Percentiles rank a stretch among this genome's conserved stretches.
Evolutionary conservation across 1,140 invertebrate species (phyloP).

Genomic region (Riptortus pedestris): DNA sequence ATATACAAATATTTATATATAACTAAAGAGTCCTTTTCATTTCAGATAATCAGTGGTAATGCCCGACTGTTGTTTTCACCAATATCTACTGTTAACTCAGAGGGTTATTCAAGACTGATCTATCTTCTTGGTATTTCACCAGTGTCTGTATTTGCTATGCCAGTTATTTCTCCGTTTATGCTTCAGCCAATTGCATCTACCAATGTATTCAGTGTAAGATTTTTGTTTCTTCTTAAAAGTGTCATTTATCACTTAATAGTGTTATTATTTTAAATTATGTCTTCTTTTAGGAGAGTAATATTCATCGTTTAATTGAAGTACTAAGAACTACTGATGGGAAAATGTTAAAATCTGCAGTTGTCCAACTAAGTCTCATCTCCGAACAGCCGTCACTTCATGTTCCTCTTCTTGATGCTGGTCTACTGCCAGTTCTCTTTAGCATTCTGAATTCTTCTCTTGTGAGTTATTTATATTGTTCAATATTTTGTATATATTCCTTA

Average conservation of each 20-base stretch:
- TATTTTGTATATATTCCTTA: too few relatives aligned
- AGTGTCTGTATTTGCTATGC: background rate
- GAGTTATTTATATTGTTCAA: background rate
- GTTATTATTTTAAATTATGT: background rate
- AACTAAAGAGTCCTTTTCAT: too few relatives aligned
- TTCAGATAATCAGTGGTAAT: too few relatives aligned
- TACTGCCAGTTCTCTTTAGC: conserved; percentile 39
- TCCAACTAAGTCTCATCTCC: conserved; percentile 48
- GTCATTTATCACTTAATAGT: background rate
- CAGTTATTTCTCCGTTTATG: background rate
- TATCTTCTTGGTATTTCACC: background rate
- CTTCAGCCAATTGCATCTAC: background rate
- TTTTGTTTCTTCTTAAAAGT: background rate
- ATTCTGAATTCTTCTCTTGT: background rate
- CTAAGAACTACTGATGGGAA: conserved; percentile 6
- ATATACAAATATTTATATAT: too few relatives aligned
- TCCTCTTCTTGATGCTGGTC: conserved; percentile 41
- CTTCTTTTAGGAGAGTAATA: background rate
- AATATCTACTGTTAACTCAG: background rate
- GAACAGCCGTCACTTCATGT: conserved; percentile 44
- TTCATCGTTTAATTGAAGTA: background rate
- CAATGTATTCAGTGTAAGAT: conserved; percentile 1
- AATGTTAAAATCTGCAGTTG: conserved; percentile 45
- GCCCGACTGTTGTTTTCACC: background rate
- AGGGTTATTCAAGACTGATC: background rate